phyloP scores from a whole-genome alignment of 2,113 vertebrate genomes.

The Brienomyrus brachyistius region DNA sequence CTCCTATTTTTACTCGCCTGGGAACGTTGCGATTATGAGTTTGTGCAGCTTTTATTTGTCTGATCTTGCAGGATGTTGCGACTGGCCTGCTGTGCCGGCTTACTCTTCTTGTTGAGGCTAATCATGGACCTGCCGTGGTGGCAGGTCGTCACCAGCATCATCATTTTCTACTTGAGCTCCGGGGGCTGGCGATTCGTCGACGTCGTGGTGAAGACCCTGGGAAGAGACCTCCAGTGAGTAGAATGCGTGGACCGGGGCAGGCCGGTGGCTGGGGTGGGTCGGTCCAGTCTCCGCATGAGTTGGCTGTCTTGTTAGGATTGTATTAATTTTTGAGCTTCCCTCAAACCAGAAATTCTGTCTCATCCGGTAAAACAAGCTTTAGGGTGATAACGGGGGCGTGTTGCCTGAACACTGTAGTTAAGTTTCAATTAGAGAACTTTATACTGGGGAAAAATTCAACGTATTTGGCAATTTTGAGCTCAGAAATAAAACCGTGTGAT shows the following conservation, averaged over 20 bases:
- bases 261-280: background rate
- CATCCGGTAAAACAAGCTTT: slow-evolving; percentile 32
- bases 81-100: slow-evolving; percentile 64
- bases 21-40: background rate
- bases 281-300: too few species aligned
- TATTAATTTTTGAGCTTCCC: background rate
- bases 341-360: slow-evolving; percentile 7
- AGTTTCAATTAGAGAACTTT: background rate
- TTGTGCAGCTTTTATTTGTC: slow-evolving; percentile 19
- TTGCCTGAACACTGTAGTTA: background rate
- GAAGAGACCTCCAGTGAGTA: slow-evolving; percentile 82
- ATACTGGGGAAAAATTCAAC: background rate
- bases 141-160: slow-evolving; percentile 70
- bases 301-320: background rate
- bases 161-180: slow-evolving; percentile 80
- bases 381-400: background rate
- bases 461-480: background rate
- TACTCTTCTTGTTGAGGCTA: slow-evolving; percentile 75
- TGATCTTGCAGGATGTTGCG: slow-evolving; percentile 74
- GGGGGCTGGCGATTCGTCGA: slow-evolving; percentile 81
- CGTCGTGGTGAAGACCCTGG: slow-evolving; percentile 75
- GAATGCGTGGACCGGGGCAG: background rate
- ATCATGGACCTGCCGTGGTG: slow-evolving; percentile 75
- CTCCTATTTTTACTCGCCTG: background rate
- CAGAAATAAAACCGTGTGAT: background rate